A percentile compares a stretch with the other conserved stretches of the same genome.
Conservation (phyloP, 2,888 invertebrate genomes). For the Cepaea hortensis region DNA sequence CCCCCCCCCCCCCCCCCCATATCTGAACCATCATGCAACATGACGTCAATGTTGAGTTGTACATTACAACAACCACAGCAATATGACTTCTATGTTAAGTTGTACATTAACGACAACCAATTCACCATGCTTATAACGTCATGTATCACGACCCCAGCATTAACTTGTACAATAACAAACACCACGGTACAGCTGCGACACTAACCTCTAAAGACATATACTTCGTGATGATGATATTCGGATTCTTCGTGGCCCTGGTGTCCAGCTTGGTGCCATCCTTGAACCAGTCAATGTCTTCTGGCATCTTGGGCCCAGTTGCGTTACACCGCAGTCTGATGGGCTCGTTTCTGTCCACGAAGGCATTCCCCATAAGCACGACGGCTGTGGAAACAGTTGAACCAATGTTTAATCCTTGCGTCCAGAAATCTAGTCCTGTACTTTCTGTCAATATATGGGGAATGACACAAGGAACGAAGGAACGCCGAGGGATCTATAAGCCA, state of each 20-base stretch:
- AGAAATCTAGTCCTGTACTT: too few relatives aligned
- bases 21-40: too few relatives aligned
- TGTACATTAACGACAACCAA: too few relatives aligned
- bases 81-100: too few relatives aligned
- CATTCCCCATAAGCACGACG: slow-evolving; percentile 47
- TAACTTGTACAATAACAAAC: background rate
- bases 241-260: slow-evolving; percentile 26
- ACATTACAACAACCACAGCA: too few relatives aligned
- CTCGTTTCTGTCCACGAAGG: slow-evolving; percentile 52
- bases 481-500: too few relatives aligned
- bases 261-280: slow-evolving; percentile 54
- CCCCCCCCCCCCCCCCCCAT: too few relatives aligned
- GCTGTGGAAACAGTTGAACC: slow-evolving; percentile 6
- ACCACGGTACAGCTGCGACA: background rate
- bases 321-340: slow-evolving; percentile 55
- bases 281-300: slow-evolving; percentile 60
- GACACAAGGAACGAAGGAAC: too few relatives aligned
- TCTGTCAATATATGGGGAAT: too few relatives aligned
- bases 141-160: background rate
- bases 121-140: background rate
- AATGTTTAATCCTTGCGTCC: too few relatives aligned
- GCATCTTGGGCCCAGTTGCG: slow-evolving; percentile 53
- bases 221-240: slow-evolving; percentile 52
- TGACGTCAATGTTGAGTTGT: too few relatives aligned
- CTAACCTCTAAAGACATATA: slow-evolving; percentile 48